Conservation (phyloP, 2,113 vertebrate genomes). For the Proteles cristata region DNA sequence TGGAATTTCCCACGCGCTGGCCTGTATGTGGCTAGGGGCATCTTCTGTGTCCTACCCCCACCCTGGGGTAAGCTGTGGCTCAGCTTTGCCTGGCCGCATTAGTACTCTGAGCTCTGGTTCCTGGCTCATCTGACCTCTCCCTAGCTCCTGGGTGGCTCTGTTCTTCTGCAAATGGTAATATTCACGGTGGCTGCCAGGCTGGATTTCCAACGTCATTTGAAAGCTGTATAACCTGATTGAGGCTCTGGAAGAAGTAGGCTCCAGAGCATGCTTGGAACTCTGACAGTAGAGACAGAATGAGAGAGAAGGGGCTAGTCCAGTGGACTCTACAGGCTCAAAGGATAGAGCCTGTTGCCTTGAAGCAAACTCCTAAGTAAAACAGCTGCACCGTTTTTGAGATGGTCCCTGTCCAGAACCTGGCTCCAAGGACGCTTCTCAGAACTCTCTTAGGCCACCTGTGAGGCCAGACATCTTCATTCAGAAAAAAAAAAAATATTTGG, state of each 20-base stretch:
- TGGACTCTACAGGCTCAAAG: background rate
- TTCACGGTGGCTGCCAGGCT: conserved; percentile 11
- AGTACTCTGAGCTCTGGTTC: background rate
- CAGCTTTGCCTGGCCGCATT: background rate
- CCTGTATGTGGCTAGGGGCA: background rate
- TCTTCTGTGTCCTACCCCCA: background rate
- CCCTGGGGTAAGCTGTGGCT: background rate
- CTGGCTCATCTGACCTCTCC: background rate
- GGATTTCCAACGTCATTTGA: conserved; percentile 68
- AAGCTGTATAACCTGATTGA: conserved; percentile 79
- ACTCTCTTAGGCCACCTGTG: background rate
- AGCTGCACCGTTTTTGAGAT: conserved; percentile 35
- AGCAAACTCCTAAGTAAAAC: conserved; percentile 35
- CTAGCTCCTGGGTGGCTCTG: background rate
- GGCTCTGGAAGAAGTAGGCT: conserved; percentile 76
- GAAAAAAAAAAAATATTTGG: conserved; percentile 63
- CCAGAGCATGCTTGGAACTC: conserved; percentile 60
- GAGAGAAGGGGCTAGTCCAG: conserved; percentile 43
- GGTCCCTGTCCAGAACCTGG: background rate
- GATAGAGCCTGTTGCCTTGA: background rate
- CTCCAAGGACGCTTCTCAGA: background rate
- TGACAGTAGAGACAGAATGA: conserved; percentile 68
- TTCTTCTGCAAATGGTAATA: background rate
- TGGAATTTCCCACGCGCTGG: background rate
- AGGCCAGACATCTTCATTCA: conserved; percentile 41